Percentiles rank a stretch among this genome's conserved stretches.
These are phyloP conservation scores for Perca fluviatilis DNA, from an alignment of 2,113 vertebrate genomes.

Conservation along the genomic window DNA sequence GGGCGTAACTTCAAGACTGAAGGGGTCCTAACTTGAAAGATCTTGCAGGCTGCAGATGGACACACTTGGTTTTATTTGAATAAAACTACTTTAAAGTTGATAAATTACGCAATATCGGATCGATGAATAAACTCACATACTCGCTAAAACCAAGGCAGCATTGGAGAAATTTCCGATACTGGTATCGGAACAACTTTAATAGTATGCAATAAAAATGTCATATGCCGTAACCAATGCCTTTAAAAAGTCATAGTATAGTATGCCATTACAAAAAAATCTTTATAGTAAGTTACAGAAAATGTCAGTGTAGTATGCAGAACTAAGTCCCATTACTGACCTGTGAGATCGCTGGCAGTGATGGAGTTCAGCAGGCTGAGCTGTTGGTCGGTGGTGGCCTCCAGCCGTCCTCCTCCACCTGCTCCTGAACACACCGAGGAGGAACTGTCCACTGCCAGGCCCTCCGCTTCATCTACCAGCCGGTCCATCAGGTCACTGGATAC, in stretches of 20 bases:
- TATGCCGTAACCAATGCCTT: background rate
- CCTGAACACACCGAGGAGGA: conserved; percentile 90
- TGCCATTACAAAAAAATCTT: background rate
- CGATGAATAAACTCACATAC: too few species aligned
- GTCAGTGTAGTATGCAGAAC: background rate
- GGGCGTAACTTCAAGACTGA: too few species aligned
- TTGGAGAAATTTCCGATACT: too few species aligned
- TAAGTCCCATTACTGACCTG: conserved; percentile 84
- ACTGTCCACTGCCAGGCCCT: conserved; percentile 90
- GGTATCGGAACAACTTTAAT: too few species aligned
- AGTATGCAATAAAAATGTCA: background rate
- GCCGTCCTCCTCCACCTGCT: conserved; percentile 83
- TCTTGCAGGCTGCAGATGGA: too few species aligned
- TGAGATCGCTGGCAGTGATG: conserved; percentile 95
- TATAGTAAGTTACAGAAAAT: background rate
- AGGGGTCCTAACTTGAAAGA: too few species aligned
- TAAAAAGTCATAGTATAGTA: background rate
- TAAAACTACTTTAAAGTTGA: too few species aligned
- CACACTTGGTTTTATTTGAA: too few species aligned
- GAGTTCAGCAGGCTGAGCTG: conserved; percentile 95
- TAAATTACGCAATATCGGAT: too few species aligned
- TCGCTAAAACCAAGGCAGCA: too few species aligned
- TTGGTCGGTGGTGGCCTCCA: conserved; percentile 91
- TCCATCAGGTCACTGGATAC: conserved; percentile 95
- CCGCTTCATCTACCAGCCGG: conserved; percentile 95